Evolutionary conservation across 1,140 invertebrate genomes (phyloP).

Genomic region (Zaprionus tsacasi): DNA sequence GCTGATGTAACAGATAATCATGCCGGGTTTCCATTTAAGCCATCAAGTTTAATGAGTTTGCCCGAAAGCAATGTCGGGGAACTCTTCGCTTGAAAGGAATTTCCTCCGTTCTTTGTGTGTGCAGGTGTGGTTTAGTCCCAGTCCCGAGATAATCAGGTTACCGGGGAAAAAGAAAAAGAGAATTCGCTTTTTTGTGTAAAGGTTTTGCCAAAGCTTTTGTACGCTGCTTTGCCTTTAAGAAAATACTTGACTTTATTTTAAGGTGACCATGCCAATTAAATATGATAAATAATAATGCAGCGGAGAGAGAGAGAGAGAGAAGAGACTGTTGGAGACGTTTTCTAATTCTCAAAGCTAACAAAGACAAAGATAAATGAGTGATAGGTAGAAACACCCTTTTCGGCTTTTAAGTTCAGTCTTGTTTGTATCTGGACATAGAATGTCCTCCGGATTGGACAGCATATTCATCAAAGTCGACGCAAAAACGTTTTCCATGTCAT

Average conservation of each 20-base stretch:
- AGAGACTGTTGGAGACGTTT: not conserved
- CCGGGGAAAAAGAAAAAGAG: not conserved
- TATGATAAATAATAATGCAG: not conserved
- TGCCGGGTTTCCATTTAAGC: slow-evolving; percentile 17
- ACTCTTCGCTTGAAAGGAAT: slow-evolving; percentile 6
- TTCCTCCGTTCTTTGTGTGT: not conserved
- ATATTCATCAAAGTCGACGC: slow-evolving; percentile 40
- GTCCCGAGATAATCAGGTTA: slow-evolving; percentile 5
- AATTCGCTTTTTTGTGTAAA: slow-evolving; percentile 2
- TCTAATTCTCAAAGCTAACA: not conserved
- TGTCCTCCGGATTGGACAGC: slow-evolving; percentile 1
- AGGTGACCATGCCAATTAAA: slow-evolving; percentile 7
- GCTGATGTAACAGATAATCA: slow-evolving; percentile 37
- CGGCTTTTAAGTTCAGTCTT: not conserved
- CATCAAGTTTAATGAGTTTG: slow-evolving; percentile 46
- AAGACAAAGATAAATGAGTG: not conserved
- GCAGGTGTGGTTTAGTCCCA: not conserved
- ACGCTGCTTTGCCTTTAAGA: not conserved
- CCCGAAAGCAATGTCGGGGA: slow-evolving; percentile 16
- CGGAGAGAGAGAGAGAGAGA: too few species aligned
- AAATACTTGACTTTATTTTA: not conserved
- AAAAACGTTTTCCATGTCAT: slow-evolving; percentile 45
- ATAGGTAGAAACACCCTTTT: not conserved
- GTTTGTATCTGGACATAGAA: not conserved
- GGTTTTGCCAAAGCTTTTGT: not conserved